phyloP scores from a whole-genome alignment of 2,888 invertebrate genomes.

The Holacanthella duospinosa region DNA sequence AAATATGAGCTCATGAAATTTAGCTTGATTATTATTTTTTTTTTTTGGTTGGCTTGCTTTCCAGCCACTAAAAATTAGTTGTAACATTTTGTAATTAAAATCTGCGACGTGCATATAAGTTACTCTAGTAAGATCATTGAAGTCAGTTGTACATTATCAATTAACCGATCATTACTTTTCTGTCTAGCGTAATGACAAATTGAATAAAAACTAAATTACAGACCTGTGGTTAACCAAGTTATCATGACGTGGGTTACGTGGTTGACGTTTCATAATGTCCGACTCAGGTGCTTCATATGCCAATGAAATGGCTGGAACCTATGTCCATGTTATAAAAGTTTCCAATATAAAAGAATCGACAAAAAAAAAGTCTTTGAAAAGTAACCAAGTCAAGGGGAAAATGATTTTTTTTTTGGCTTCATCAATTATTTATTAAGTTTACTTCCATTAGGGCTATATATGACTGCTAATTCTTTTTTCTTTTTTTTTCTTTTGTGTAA shows the following conservation, averaged over 20 bases:
- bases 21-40: not conserved
- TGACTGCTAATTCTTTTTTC: too few species aligned
- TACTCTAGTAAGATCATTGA: too few species aligned
- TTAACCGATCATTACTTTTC: not conserved
- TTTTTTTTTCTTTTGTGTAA: too few species aligned
- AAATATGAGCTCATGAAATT: not conserved
- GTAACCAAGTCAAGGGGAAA: too few species aligned
- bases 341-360: not conserved
- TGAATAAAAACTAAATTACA: conserved; percentile 8
- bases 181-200: not conserved
- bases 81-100: too few species aligned
- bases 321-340: conserved; percentile 13
- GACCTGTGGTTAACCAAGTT: conserved; percentile 74
- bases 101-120: too few species aligned
- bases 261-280: conserved; percentile 58
- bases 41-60: not conserved
- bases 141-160: too few species aligned
- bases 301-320: conserved; percentile 60
- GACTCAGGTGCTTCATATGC: conserved; percentile 62
- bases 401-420: not conserved
- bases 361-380: not conserved
- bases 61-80: too few species aligned
- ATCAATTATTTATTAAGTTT: conserved; percentile 3
- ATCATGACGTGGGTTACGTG: conserved; percentile 43
- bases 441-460: too few species aligned